A percentile compares a stretch with the other conserved stretches of the same genome.
Conservation (phyloP, 1,140 invertebrate species). For the Catajapyx aquilonaris region DNA sequence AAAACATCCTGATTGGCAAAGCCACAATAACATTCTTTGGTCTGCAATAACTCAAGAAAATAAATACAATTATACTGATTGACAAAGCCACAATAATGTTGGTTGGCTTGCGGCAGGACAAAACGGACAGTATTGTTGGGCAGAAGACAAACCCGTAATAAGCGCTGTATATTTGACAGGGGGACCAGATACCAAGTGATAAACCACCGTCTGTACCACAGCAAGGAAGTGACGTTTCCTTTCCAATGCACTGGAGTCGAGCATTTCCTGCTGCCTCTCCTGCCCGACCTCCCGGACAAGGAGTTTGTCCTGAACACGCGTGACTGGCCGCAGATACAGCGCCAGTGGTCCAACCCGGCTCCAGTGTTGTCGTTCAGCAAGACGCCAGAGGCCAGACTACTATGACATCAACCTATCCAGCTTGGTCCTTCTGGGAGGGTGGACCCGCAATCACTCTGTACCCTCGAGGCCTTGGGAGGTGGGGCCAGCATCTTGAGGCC, state of each 20-base stretch:
- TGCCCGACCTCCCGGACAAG: slow-evolving; percentile 47
- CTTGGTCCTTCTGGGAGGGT: slow-evolving; percentile 95
- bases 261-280: slow-evolving; percentile 53
- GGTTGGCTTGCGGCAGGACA: too few species aligned
- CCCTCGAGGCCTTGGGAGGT: slow-evolving; percentile 76
- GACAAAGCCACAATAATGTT: too few species aligned
- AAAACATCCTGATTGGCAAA: too few species aligned
- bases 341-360: slow-evolving; percentile 32
- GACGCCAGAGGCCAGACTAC: slow-evolving; percentile 54
- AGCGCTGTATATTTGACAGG: slow-evolving; percentile 19
- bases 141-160: too few species aligned
- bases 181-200: slow-evolving; percentile 74
- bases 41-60: too few species aligned
- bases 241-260: slow-evolving; percentile 76
- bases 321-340: slow-evolving; percentile 75
- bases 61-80: too few species aligned
- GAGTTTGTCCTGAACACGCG: slow-evolving; percentile 75
- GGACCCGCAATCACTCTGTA: slow-evolving; percentile 86
- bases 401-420: slow-evolving; percentile 88
- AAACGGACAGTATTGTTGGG: too few species aligned
- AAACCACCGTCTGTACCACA: slow-evolving; percentile 53
- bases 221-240: slow-evolving; percentile 75
- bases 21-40: too few species aligned
- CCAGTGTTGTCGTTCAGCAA: slow-evolving; percentile 92
- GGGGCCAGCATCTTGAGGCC: slow-evolving; percentile 60